Evolutionary conservation across 2,797 vertebrate species (phyloP).

Genomic region (Ctenopoma multispine): DNA sequence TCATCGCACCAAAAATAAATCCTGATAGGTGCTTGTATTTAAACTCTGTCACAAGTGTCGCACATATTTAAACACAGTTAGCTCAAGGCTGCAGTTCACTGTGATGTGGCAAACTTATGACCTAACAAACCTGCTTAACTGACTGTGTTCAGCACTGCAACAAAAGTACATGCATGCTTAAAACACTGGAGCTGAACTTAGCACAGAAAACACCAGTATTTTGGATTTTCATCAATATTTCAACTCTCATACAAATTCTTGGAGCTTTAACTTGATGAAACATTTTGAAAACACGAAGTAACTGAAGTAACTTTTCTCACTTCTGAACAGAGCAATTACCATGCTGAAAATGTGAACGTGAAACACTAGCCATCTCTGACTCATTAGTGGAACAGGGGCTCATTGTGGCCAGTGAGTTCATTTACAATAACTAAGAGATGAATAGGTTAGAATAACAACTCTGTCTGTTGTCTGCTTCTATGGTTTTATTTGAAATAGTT

Average conservation of each 20-base stretch:
- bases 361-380: too few relatives aligned
- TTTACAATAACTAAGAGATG: too few relatives aligned
- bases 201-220: not conserved
- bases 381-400: too few relatives aligned
- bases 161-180: not conserved
- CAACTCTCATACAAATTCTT: not conserved
- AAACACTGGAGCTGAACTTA: not conserved
- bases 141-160: not conserved
- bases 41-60: not conserved
- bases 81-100: not conserved
- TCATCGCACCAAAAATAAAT: not conserved
- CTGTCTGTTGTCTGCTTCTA: too few relatives aligned
- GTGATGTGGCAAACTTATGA: not conserved
- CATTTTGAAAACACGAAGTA: not conserved
- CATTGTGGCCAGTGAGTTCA: too few relatives aligned
- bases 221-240: not conserved
- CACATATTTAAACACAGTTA: not conserved
- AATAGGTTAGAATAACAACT: too few relatives aligned
- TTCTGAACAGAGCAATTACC: too few relatives aligned
- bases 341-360: too few relatives aligned
- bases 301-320: too few relatives aligned
- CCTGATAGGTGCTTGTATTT: not conserved
- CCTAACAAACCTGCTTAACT: slow-evolving; percentile 34
- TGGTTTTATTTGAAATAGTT: too few relatives aligned
- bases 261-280: not conserved